A percentile compares a stretch with the other conserved stretches of the same genome.
Conservation (phyloP, 1,140 invertebrate species). For the Drosophila athabasca region DNA sequence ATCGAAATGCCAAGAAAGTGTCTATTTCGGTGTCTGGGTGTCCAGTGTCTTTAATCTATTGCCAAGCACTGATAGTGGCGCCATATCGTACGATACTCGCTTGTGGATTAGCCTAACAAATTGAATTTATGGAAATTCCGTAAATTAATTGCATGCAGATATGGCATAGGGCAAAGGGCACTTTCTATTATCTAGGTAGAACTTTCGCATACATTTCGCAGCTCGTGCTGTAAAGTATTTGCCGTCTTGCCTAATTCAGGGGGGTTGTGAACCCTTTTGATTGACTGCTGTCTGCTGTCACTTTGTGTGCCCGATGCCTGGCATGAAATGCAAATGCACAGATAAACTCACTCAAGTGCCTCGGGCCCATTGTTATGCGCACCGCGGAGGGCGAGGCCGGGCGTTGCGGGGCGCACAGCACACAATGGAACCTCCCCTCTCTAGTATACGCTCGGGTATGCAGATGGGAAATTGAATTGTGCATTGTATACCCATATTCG, state of each 20-base stretch:
- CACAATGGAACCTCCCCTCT: neutral
- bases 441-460: neutral
- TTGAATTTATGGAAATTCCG: conserved; percentile 48
- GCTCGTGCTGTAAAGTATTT: conserved; percentile 16
- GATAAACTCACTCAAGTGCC: conserved; percentile 27
- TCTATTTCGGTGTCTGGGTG: neutral
- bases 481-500: too few species aligned
- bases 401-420: too few species aligned
- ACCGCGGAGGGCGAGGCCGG: neutral
- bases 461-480: neutral
- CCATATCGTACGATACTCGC: too few species aligned
- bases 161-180: conserved; percentile 28
- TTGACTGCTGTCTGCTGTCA: neutral
- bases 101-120: conserved; percentile 36
- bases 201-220: neutral
- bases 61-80: conserved; percentile 10
- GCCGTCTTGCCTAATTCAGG: conserved; percentile 7
- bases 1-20: conserved; percentile 24
- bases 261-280: conserved; percentile 44
- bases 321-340: conserved; percentile 32
- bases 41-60: conserved; percentile 18
- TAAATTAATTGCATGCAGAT: conserved; percentile 30
- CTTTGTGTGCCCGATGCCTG: conserved; percentile 15
- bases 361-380: neutral
- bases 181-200: neutral